Conservation (phyloP, 2,113 vertebrate genomes). For the Pachyramphus minor region DNA sequence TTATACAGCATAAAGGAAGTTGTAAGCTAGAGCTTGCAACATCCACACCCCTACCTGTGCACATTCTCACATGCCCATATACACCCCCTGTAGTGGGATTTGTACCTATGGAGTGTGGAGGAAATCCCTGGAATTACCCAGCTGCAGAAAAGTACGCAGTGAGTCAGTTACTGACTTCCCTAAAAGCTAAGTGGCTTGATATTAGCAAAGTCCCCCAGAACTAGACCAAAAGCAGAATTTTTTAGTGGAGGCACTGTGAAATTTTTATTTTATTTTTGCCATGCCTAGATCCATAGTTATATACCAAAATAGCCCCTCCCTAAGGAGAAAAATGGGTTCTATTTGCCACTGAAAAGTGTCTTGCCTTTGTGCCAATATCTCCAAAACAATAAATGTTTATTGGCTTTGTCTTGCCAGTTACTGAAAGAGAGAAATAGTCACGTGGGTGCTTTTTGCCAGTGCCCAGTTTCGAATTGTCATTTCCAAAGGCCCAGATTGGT, state of each 20-base stretch:
- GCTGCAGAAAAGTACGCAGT: neutral
- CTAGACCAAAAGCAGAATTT: neutral
- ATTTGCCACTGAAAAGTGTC: neutral
- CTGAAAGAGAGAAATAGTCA: neutral
- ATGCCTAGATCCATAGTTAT: neutral
- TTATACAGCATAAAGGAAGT: neutral
- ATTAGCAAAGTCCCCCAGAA: neutral
- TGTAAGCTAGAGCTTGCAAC: neutral
- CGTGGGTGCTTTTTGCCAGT: neutral
- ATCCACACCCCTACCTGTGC: neutral
- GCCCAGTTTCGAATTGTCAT: neutral
- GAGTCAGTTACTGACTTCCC: neutral
- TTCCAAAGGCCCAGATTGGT: neutral
- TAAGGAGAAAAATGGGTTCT: neutral
- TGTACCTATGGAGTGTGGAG: neutral
- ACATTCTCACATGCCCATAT: fast-evolving
- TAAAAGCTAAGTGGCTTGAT: neutral
- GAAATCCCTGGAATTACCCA: neutral
- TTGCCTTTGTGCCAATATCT: neutral
- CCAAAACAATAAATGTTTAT: neutral
- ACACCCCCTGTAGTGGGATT: neutral
- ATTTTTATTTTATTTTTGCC: neutral
- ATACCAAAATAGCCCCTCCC: neutral
- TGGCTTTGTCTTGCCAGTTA: neutral
- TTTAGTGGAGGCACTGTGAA: neutral